A percentile compares a stretch with the other conserved stretches of the same genome.
phyloP scores from a whole-genome alignment of 2,888 invertebrate species.

The Parochlus steinenii region DNA sequence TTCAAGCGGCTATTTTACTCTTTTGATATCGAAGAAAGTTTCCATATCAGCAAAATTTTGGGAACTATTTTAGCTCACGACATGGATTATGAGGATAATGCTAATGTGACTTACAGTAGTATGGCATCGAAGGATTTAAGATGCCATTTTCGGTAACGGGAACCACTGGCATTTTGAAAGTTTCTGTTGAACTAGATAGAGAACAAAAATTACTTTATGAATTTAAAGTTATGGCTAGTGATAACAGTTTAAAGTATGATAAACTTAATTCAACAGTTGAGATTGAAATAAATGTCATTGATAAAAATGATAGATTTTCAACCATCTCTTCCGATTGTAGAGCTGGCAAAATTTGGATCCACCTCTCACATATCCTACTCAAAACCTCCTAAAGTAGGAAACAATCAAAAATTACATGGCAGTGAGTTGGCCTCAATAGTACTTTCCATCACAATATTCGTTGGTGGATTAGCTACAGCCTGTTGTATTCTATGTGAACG shows the following conservation, averaged over 20 bases:
- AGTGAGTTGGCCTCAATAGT: conserved; percentile 68
- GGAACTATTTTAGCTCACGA: conserved; percentile 66
- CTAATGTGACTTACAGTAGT: conserved; percentile 56
- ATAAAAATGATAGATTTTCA: conserved; percentile 59
- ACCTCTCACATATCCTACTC: conserved; percentile 26
- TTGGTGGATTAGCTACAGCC: conserved; percentile 64
- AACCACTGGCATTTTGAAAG: conserved; percentile 48
- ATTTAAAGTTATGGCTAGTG: conserved; percentile 54
- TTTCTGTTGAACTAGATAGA: conserved; percentile 60
- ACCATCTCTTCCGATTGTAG: conserved; percentile 49
- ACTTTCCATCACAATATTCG: conserved; percentile 61
- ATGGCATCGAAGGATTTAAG: conserved; percentile 31
- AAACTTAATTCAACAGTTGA: conserved; percentile 54
- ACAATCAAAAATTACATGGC: conserved; percentile 45
- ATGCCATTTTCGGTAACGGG: conserved; percentile 54
- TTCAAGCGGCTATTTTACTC: conserved; percentile 71
- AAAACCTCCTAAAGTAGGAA: too few relatives aligned
- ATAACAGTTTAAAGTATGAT: conserved; percentile 43
- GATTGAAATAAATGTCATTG: conserved; percentile 64
- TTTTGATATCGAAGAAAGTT: conserved; percentile 66
- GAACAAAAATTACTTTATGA: conserved; percentile 53
- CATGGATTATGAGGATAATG: conserved; percentile 63
- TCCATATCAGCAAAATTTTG: conserved; percentile 49
- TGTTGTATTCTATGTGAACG: conserved; percentile 59
- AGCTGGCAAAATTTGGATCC: conserved; percentile 31